phyloP scores from a whole-genome alignment of 1,140 invertebrate genomes.

The Grapholita molesta region DNA sequence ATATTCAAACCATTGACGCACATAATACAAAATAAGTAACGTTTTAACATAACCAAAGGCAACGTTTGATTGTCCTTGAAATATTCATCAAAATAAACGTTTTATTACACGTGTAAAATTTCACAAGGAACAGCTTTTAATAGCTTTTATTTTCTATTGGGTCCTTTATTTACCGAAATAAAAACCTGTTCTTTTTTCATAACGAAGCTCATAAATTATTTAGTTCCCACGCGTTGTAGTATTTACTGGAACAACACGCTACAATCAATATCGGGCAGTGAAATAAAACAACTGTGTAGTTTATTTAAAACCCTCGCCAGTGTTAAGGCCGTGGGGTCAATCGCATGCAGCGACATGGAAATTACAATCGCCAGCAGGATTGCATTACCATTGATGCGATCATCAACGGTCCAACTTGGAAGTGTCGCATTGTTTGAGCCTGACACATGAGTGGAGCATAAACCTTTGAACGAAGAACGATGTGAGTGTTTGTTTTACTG shows the following conservation, averaged over 20 bases:
- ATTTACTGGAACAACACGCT: too few relatives aligned
- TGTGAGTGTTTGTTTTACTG: too few relatives aligned
- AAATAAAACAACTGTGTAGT: not conserved
- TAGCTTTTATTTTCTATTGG: too few relatives aligned
- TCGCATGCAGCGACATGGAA: conserved; percentile 4
- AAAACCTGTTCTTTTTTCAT: too few relatives aligned
- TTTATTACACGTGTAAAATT: not conserved
- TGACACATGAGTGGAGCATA: not conserved
- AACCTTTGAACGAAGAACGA: not conserved
- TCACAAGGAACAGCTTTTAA: too few relatives aligned
- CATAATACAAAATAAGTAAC: conserved; percentile 19
- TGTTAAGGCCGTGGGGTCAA: conserved; percentile 1
- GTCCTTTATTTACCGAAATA: too few relatives aligned
- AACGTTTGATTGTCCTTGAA: not conserved
- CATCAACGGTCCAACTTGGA: conserved; percentile 7
- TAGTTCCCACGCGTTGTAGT: too few relatives aligned
- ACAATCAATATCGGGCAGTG: not conserved
- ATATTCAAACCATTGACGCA: conserved; percentile 22
- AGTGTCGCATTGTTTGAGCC: conserved; percentile 10
- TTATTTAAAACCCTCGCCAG: not conserved
- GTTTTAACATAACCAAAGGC: conserved; percentile 2
- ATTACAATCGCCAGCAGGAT: not conserved
- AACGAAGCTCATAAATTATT: too few relatives aligned
- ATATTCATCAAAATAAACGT: not conserved
- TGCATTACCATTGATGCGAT: conserved; percentile 2